Percentiles rank a stretch among this genome's conserved stretches.
Conservation (phyloP, 1,140 invertebrate species). For the Hycleus cichorii region DNA sequence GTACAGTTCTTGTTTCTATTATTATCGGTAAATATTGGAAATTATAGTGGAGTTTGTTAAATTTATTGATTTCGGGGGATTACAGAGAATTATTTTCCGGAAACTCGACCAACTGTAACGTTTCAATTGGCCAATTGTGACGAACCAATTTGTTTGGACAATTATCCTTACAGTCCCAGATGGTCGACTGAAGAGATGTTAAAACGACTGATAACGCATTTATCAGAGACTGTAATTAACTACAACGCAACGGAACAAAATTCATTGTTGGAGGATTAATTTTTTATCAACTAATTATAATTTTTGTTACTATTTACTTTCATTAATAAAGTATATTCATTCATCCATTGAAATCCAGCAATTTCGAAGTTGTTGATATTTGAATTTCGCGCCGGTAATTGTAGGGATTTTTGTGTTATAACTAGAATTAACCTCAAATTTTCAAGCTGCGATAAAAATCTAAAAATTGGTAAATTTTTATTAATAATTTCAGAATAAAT, state of each 20-base stretch:
- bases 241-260: conserved; percentile 7
- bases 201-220: conserved; percentile 11
- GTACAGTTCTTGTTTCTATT: conserved; percentile 34
- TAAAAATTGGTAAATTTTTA: no score
- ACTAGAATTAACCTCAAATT: no score
- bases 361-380: no score
- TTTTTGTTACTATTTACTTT: no score
- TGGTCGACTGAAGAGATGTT: conserved; percentile 20
- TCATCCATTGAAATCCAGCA: no score
- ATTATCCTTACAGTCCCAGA: conserved; percentile 29
- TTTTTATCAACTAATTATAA: no score
- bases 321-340: no score
- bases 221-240: conserved; percentile 12
- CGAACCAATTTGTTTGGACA: conserved; percentile 22
- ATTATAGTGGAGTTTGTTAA: background rate
- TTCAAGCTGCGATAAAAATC: no score
- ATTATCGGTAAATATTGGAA: conserved; percentile 23
- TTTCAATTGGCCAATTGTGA: conserved; percentile 34
- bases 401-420: no score
- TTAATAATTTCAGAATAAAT: background rate
- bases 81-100: conserved; percentile 31
- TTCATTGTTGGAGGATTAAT: no score
- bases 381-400: no score
- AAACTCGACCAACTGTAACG: conserved; percentile 31
- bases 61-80: background rate